Evolutionary conservation across 35 echinoderm and acorn worm species (phyloP).

Genomic region (Eucidaris tribuloides): DNA sequence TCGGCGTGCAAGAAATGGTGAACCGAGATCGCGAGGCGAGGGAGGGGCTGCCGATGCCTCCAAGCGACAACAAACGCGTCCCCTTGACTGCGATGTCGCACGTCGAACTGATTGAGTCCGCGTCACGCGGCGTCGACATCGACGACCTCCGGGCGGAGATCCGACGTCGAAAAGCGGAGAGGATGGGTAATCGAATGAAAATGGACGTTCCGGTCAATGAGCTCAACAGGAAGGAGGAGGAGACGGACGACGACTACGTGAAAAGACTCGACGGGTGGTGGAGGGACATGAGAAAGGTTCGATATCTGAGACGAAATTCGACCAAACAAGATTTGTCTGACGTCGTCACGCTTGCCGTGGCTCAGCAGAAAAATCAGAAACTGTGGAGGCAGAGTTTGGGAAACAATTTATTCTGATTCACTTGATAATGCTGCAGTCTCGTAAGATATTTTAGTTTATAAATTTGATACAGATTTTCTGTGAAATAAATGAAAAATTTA

Average conservation of each 20-base stretch:
- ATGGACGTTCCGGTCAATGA: background rate
- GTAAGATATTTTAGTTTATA: background rate
- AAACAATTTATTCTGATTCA: background rate
- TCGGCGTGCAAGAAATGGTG: background rate
- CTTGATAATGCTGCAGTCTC: background rate
- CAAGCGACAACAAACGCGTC: background rate
- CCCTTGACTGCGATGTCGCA: background rate
- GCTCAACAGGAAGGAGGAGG: background rate
- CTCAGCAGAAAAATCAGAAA: background rate
- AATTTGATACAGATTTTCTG: background rate
- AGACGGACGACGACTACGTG: background rate
- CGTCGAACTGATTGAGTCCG: background rate
- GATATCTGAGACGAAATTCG: constrained; percentile 1
- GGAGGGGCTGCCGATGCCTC: background rate
- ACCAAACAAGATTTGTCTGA: background rate
- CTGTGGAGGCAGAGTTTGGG: constrained; percentile 3
- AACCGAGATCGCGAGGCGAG: constrained; percentile 1
- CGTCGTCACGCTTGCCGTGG: constrained; percentile 10
- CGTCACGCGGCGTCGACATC: background rate
- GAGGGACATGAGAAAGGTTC: constrained; percentile 7
- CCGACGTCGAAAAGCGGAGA: constrained; percentile 10
- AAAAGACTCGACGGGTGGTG: constrained; percentile 1
- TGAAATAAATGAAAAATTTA: background rate
- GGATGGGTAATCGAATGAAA: constrained; percentile 1
- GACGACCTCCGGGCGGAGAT: constrained; percentile 13